Base-by-base conservation (phyloP, 2,113 vertebrate genomes). In the Ornithorhynchus anatinus region DNA sequence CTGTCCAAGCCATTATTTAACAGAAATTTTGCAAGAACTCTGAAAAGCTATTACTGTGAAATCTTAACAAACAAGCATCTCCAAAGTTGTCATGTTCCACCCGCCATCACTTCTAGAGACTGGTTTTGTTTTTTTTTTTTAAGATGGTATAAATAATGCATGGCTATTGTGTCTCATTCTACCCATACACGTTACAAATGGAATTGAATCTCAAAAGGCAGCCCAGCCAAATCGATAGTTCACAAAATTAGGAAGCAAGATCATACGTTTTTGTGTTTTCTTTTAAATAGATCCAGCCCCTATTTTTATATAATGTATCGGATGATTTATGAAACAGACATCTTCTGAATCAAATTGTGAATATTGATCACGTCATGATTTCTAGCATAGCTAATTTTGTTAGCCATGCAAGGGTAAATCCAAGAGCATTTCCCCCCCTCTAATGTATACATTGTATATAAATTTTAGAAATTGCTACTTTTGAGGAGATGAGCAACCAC, bases 1-100 rank as follows among this genome's bases (percentile, higher is more conserved):
- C 48, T 80, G 44, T 52, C 82, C 84, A 54, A 87, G 67, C 42
- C 37, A n/a, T 77, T 84, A 80, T 72, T 90, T 87, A 86, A 73
- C 23, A 69, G 35, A 51, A 69, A 70, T 62, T 75, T 80, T 76
- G 14, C 15, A 81, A 83, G 45, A 78, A 77, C 48, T 40, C 47
- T 67, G 45, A 76, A 84, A 84, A 76, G 22, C 27, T 67, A 69
- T 83, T 80, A 82, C 67, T 72, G 37, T 54, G 36, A 74, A 84
- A 68, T 76, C 56, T 63, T 65, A 85, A 79, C 48, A 85, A 85
- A 88, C 58, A 82, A 72, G 31, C 45, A 12, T 59, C 43, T 78
- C 38, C n/a, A 56, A 86, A 88, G 38, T 50, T 76, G 42, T 66
- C 72, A 44, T 53, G 19, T 77, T 81, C 39, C 33, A 37, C 61